These are phyloP conservation scores for Dolichopus griseipennis DNA, from an alignment of 2,888 invertebrate species.

Conservation along the genomic window DNA sequence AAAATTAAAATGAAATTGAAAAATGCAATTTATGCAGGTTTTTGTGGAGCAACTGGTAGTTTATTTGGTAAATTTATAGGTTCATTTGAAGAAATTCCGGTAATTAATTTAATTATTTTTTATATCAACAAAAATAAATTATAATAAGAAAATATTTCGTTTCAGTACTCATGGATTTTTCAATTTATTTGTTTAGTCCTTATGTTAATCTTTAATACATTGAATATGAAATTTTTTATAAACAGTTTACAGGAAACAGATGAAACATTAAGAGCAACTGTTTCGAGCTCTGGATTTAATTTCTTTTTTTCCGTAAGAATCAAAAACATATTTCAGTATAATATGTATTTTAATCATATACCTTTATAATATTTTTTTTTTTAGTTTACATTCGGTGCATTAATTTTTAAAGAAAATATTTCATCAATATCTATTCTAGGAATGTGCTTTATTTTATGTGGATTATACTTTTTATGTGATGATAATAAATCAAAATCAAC, in stretches of 20 bases:
- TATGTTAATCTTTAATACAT: slow-evolving; percentile 51
- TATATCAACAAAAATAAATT: too few relatives aligned
- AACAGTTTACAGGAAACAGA: slow-evolving; percentile 49
- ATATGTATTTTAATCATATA: neutral
- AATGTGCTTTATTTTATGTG: slow-evolving; percentile 57
- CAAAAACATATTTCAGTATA: neutral
- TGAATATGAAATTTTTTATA: slow-evolving; percentile 51
- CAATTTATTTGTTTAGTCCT: slow-evolving; percentile 40
- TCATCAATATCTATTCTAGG: slow-evolving; percentile 65
- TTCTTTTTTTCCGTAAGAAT: slow-evolving; percentile 49
- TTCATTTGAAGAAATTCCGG: slow-evolving; percentile 8
- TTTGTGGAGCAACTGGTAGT: slow-evolving; percentile 51
- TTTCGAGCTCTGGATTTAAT: slow-evolving; percentile 52
- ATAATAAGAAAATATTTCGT: neutral
- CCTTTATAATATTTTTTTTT: slow-evolving; percentile 27
- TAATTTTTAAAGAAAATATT: slow-evolving; percentile 61
- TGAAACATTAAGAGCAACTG: slow-evolving; percentile 51
- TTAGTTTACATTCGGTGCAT: slow-evolving; percentile 63
- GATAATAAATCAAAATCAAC: slow-evolving; percentile 5
- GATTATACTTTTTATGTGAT: slow-evolving; percentile 55
- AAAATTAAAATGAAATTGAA: slow-evolving; percentile 21
- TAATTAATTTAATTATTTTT: neutral
- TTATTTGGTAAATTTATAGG: slow-evolving; percentile 51
- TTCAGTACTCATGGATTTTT: slow-evolving; percentile 24
- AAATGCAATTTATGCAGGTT: slow-evolving; percentile 45